Evolutionary conservation across 2,797 vertebrate genomes (phyloP).

Genomic region (Oreochromis grahami): DNA sequence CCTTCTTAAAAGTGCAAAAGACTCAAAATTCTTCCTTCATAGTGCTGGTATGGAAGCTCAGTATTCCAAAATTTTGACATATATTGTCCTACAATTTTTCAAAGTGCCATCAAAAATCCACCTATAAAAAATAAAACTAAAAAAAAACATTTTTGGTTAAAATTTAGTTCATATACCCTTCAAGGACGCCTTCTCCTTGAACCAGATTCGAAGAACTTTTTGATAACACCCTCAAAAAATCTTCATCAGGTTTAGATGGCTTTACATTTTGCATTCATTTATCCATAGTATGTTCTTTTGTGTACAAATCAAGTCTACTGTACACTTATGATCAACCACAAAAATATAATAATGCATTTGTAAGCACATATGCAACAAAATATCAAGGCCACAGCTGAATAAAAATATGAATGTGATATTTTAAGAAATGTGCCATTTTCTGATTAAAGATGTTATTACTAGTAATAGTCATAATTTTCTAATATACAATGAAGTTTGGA

Average conservation of each 20-base stretch:
- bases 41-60: neutral
- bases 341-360: neutral
- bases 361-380: neutral
- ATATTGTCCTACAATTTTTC: neutral
- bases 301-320: constrained; percentile 14
- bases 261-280: constrained; percentile 22
- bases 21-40: constrained; percentile 13
- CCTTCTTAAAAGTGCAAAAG: constrained; percentile 46
- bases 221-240: neutral
- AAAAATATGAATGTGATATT: neutral
- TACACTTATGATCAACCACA: neutral
- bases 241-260: constrained; percentile 15
- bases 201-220: neutral
- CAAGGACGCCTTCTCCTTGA: neutral
- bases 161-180: neutral
- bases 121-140: no score
- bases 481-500: neutral
- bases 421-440: neutral
- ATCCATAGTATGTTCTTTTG: constrained; percentile 9
- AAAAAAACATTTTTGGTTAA: neutral
- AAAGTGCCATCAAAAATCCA: neutral
- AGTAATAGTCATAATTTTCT: neutral
- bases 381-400: neutral
- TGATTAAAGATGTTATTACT: neutral
- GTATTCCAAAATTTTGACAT: neutral